Conservation (phyloP, 2,113 vertebrate genomes). For the Riparia riparia region DNA sequence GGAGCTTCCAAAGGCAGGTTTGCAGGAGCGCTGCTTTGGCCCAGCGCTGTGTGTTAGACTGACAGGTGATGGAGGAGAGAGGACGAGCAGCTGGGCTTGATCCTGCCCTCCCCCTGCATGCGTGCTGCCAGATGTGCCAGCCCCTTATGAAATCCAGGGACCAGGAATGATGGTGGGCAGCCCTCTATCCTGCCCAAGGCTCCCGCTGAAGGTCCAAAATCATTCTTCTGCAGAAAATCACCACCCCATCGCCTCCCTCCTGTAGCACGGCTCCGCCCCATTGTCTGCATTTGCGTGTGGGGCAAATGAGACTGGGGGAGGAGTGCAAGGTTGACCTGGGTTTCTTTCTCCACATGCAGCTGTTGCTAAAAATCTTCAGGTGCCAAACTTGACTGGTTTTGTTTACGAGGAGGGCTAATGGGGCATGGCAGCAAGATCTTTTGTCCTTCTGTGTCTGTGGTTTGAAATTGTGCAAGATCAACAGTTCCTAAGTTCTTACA, state of each 20-base stretch:
- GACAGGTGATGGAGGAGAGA: neutral
- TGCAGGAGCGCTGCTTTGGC: neutral
- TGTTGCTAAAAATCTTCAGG: neutral
- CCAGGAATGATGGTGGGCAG: neutral
- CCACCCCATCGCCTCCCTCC: neutral
- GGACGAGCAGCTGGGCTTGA: neutral
- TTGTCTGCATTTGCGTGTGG: neutral
- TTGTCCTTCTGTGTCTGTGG: neutral
- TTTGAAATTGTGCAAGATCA: neutral
- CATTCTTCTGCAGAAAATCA: neutral
- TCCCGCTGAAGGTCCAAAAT: neutral
- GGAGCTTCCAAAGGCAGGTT: rapidly evolving
- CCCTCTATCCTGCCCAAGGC: rapidly evolving
- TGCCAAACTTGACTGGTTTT: neutral
- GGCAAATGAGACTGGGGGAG: neutral
- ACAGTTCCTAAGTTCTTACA: neutral
- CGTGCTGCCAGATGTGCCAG: neutral
- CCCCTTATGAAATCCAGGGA: neutral
- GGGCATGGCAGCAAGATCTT: neutral
- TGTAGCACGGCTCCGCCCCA: rapidly evolving
- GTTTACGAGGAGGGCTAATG: neutral
- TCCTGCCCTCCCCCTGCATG: neutral
- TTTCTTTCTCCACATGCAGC: neutral
- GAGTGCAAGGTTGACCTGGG: rapidly evolving
- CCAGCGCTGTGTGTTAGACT: rapidly evolving